Base-by-base conservation (phyloP, 2,888 invertebrate species). In the Calephelis perditalis region DNA sequence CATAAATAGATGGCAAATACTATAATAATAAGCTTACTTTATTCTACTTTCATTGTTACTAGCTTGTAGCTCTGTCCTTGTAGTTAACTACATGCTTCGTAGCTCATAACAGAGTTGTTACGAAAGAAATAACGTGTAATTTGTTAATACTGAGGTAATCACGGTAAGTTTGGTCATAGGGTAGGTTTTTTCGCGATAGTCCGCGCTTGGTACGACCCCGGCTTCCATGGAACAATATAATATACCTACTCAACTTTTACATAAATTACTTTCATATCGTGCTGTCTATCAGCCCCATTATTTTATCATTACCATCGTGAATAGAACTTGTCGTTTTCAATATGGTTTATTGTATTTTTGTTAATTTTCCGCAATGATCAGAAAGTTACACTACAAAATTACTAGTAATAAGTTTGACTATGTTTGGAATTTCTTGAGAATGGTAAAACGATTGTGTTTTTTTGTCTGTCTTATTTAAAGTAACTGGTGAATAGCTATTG, bases 231-330 rank as follows among this genome's bases (percentile, higher is more conserved):
- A 75, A 72, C 68, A 61, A 61, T 68, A 70, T 67, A 66, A 67
- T 67, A 68, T 71, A 71, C 76, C 79, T 79, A 81, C 82, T 81
- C 79, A 83, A 85, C 81, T 84, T 88, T 86, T 82, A 85, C 74
- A 86, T 82, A 86, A 87, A 89, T 88, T 87, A 87, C 84, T 82
- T 86, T 88, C 78, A 88, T 88, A 87, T 88, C 89, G 86, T 88
- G 86, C 79, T 79, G 75, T 77, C 81, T 79, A 87, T 86, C 86
- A 78, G 75, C 74, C 81, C 80, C 84, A 90, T 90, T 90, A 90
- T 89, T 84, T 86, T 85, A 84, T 83, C 89, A 88, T 90, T 89
- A 81, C 74, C 74, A 75, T 81, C 79, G 84, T 59, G 45, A 55
- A 56, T 59, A 56, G 11, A 44, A 46, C 55, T 59, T 55, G 58